Conservation (phyloP, 2,113 vertebrate species). For the Probosciger aterrimus region DNA sequence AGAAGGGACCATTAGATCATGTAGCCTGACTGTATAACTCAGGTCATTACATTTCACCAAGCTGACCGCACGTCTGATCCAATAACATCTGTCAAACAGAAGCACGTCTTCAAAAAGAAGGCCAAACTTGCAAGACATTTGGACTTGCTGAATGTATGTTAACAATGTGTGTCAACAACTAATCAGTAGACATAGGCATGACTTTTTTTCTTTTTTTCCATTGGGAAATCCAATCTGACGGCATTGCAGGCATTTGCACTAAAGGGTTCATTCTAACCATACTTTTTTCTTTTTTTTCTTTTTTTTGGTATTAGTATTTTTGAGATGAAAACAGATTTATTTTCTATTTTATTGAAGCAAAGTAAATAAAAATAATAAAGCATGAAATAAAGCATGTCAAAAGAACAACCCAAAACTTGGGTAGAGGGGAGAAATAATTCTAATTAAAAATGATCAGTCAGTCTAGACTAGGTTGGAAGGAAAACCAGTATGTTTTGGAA, state of each 20-base stretch:
- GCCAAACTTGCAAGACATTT: neutral
- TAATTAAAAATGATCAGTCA: neutral
- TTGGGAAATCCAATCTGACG: rapidly evolving
- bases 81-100: neutral
- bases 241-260: neutral
- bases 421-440: neutral
- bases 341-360: neutral
- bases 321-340: neutral
- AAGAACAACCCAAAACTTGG: neutral
- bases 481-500: neutral
- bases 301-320: neutral
- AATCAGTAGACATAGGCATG: neutral
- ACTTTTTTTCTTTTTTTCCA: neutral
- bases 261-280: neutral
- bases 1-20: neutral
- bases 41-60: neutral
- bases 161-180: neutral
- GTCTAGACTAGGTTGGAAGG: neutral
- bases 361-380: neutral
- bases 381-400: neutral
- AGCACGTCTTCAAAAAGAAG: neutral
- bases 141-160: neutral
- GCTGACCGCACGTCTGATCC: neutral
- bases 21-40: neutral
- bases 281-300: neutral